These are phyloP conservation scores for Rhogogaster chlorosoma DNA, from an alignment of 2,888 invertebrate species.

Conservation along the genomic window DNA sequence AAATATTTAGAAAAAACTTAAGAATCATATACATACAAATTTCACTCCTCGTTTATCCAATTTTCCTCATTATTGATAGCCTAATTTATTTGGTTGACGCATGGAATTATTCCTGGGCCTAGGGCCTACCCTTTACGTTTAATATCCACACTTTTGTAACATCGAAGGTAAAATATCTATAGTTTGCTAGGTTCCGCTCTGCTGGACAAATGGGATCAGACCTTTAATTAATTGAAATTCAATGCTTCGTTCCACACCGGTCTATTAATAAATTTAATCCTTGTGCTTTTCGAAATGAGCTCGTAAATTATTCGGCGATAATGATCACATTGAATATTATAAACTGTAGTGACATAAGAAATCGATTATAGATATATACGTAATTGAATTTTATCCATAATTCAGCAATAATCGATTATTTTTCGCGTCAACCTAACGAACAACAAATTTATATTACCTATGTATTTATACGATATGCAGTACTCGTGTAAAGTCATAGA, in stretches of 20 bases:
- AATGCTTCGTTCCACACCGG: conserved; percentile 8
- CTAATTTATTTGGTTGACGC: not conserved
- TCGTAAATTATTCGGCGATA: not conserved
- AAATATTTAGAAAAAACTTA: not conserved
- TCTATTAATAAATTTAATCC: conserved; percentile 12
- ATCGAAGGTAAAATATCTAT: not conserved
- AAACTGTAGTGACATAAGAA: not conserved
- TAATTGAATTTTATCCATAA: not conserved
- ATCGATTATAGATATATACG: not conserved
- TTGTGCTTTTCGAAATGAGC: not conserved
- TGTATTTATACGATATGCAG: not conserved
- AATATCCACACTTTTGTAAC: conserved; percentile 13
- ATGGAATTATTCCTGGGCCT: not conserved
- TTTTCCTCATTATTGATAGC: not conserved
- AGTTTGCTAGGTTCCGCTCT: not conserved
- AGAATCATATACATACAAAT: no score
- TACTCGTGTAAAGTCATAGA: not conserved
- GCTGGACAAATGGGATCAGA: conserved; percentile 22
- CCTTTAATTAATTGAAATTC: conserved; percentile 31
- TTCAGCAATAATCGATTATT: not conserved
- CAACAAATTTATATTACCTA: not conserved
- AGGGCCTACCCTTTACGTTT: not conserved
- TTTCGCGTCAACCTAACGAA: not conserved
- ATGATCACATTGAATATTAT: not conserved
- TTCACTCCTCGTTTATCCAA: not conserved